A percentile compares a stretch with the other conserved stretches of the same genome.
These are phyloP conservation scores for Melipona quadrifasciata DNA, from an alignment of 1,140 invertebrate genomes.

Conservation along the genomic window DNA sequence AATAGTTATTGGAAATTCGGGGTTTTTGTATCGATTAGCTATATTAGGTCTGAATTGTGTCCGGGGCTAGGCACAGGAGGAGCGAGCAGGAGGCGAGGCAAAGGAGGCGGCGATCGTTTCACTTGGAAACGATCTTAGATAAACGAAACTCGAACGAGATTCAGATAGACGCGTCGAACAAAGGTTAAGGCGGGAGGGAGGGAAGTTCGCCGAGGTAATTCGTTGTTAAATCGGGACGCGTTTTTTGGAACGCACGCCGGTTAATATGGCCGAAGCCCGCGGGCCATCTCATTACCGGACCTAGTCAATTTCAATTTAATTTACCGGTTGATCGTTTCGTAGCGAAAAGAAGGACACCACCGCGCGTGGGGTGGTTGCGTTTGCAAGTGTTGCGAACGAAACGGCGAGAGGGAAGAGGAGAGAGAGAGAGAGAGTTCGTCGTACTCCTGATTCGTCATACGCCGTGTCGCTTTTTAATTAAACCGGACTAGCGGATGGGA, in stretches of 20 bases:
- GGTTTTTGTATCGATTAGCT: slow-evolving; percentile 77
- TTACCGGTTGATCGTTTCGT: slow-evolving; percentile 64
- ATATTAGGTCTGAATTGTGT: slow-evolving; percentile 70
- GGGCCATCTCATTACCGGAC: slow-evolving; percentile 71
- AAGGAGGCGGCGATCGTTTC: not conserved
- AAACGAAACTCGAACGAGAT: not conserved
- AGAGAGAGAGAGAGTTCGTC: too few species aligned
- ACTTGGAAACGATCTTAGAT: not conserved
- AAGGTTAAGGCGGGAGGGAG: slow-evolving; percentile 27
- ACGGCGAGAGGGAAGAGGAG: not conserved
- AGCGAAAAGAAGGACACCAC: slow-evolving; percentile 36
- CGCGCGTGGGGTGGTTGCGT: not conserved
- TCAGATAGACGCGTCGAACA: not conserved
- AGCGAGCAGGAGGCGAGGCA: not conserved
- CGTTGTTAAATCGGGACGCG: slow-evolving; percentile 72
- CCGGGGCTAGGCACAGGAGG: not conserved
- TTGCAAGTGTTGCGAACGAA: not conserved
- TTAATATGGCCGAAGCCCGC: slow-evolving; percentile 43
- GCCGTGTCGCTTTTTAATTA: slow-evolving; percentile 67
- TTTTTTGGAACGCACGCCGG: slow-evolving; percentile 68
- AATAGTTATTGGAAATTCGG: slow-evolving; percentile 79
- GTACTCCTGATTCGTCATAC: slow-evolving; percentile 50
- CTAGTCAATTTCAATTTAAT: slow-evolving; percentile 75
- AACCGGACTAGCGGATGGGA: slow-evolving; percentile 56
- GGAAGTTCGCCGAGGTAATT: slow-evolving; percentile 64